Percentiles rank a stretch among this genome's conserved stretches.
Conservation (phyloP, 2,797 vertebrate species). For the Furcifer pardalis region DNA sequence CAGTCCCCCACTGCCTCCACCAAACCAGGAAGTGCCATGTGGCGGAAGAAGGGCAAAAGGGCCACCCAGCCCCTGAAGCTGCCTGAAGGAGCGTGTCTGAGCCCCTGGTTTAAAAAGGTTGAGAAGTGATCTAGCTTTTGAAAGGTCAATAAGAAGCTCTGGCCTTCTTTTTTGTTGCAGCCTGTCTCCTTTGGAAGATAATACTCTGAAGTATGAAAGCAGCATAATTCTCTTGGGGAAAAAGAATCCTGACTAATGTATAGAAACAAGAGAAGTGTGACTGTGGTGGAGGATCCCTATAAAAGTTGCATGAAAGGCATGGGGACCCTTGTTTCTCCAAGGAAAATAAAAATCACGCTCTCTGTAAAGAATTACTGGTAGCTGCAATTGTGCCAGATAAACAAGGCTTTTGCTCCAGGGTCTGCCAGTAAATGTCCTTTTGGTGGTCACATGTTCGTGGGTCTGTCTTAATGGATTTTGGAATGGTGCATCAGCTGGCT, state of each 20-base stretch:
- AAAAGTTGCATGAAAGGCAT: not conserved
- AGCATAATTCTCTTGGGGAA: not conserved
- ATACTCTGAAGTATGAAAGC: not conserved
- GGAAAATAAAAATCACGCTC: not conserved
- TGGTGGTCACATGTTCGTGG: slow-evolving; percentile 21
- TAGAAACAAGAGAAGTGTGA: not conserved
- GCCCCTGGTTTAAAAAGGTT: no score
- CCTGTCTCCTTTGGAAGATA: not conserved
- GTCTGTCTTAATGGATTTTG: slow-evolving; percentile 41
- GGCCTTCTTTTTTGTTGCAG: rapidly evolving
- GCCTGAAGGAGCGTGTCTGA: no score
- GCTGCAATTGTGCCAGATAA: not conserved
- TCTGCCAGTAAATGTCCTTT: slow-evolving; percentile 11
- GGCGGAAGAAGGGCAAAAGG: no score
- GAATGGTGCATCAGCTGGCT: slow-evolving; percentile 22
- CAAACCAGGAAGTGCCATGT: no score
- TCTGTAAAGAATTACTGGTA: not conserved
- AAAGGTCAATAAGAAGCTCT: not conserved
- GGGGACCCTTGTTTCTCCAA: not conserved
- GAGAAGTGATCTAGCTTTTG: rapidly evolving
- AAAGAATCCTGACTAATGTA: not conserved
- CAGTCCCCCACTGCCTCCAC: no score
- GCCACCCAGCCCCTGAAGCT: no score
- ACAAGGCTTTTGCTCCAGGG: not conserved
- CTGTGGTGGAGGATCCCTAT: not conserved